Evolutionary conservation across 30 jellyfish, hydroid and myxozoan species (phyloP), one percentile per base, ranked within the genome.

Genomic region (Morbakka virulenta): DNA sequence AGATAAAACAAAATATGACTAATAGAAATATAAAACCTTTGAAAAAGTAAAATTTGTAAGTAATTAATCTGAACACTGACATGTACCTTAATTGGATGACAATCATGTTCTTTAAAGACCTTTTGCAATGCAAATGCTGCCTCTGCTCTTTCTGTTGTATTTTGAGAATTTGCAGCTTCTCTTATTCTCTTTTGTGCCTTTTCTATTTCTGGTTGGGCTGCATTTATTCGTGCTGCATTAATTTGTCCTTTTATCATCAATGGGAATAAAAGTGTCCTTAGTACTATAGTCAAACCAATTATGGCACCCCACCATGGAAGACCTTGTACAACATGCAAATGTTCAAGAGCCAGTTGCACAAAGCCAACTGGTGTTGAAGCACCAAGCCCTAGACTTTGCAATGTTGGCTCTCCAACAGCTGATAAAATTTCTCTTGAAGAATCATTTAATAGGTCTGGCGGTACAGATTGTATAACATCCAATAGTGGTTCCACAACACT

Each of bases 291-390:
- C 29, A 94, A 85, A 17, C 76, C 77, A 6, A 87, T 94, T 14
- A 91, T 91, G 0, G 98, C 52, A 2, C 87, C 95, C 98, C 98
- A 91, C 98, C 98, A 91, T 2, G 98, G 98, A 79, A 91, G 20
- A 17, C 98, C 98, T 0, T 52, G 20, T 11, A 50, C 49, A 24
- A 91, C 77, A 67, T 91, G 98, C 32, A 82, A 32, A 27, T 64
- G 9, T 50, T 91, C 98, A n/a, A 91, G 87, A 2, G 76, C 28
- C 22, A 77, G 34, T 62, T 84, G 96, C 11, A 91, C 52, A 29
- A 84, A 53, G 22, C 98, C 98, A 14, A 84, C 98, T 13, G 98
- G 98, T n/a, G 98, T 81, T 25, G 73, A 69, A 2, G 86, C 89
- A 53, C 98, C 90, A 2, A 91, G 87, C 35, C 98, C 98, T 13